Percentiles rank a stretch among this genome's conserved stretches.
Evolutionary conservation across 1,140 invertebrate genomes (phyloP).

Genomic region (Drosophila sechellia): DNA sequence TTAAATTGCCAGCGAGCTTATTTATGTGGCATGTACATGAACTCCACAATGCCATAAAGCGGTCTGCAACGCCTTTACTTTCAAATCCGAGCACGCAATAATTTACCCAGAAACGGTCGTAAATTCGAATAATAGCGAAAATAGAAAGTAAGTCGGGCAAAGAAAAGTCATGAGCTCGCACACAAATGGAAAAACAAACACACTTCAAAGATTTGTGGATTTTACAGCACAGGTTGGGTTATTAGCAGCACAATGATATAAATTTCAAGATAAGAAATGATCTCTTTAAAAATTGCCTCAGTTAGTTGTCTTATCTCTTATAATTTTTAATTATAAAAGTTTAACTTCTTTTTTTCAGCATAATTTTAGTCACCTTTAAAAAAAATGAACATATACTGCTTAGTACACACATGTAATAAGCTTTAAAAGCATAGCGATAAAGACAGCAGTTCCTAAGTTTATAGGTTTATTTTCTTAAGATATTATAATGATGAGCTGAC

Average conservation of each 20-base stretch:
- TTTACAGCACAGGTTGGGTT: not conserved
- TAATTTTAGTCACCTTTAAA: not conserved
- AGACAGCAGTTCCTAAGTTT: not conserved
- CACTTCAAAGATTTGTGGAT: constrained; percentile 26
- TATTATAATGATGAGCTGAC: not conserved
- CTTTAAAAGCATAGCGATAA: not conserved
- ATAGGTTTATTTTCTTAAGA: no score
- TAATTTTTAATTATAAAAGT: not conserved
- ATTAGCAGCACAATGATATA: not conserved
- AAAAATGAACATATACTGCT: no score
- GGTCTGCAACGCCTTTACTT: constrained; percentile 34
- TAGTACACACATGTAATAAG: no score
- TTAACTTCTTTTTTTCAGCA: no score
- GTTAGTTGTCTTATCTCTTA: no score
- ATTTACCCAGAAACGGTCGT: constrained; percentile 60
- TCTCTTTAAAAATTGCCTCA: not conserved
- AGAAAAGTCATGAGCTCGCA: constrained; percentile 40
- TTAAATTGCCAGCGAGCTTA: constrained; percentile 59
- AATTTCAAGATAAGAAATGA: not conserved
- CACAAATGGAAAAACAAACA: constrained; percentile 46
- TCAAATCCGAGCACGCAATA: constrained; percentile 54
- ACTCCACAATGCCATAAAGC: constrained; percentile 21
- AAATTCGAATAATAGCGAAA: constrained; percentile 65
- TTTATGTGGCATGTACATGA: constrained; percentile 36
- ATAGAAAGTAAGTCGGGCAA: constrained; percentile 33